phyloP scores from a whole-genome alignment of 2,113 vertebrate species.

The human region GRCh38 chrX:151996001-151996500 shows the following conservation, averaged over 20 bases:
- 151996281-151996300: background rate
- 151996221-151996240: background rate
- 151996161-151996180: background rate
- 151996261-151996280: background rate
- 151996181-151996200: background rate
- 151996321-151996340: background rate
- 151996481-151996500: background rate
- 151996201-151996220: background rate
- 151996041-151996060: background rate
- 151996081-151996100: background rate
- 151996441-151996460: constrained; percentile 1
- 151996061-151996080: background rate
- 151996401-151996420: background rate
- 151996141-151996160: background rate
- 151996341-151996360: background rate
- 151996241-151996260: background rate
- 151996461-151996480: background rate
- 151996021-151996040: background rate
- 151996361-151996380: background rate
- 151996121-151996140: background rate
- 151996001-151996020: background rate
- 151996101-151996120: background rate
- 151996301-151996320: background rate
- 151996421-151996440: background rate
- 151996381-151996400: fast-evolving